Base-by-base conservation (phyloP, 2,113 vertebrate species). In the Sclerurus mexicanus region DNA sequence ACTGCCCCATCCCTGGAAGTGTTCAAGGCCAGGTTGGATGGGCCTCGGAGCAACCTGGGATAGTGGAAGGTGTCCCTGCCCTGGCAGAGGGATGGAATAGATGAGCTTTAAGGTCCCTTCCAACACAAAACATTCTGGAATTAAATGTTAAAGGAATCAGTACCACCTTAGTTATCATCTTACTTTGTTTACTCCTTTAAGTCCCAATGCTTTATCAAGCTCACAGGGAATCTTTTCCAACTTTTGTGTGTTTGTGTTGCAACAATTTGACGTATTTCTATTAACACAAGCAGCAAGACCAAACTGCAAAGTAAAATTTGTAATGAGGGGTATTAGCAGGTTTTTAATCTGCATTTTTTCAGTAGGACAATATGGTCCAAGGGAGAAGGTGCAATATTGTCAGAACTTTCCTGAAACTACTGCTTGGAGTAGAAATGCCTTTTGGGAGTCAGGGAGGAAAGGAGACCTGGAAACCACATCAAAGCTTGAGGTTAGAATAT, bases 401-500 rank as follows among this genome's bases (percentile, higher is more conserved):
- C 92, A 75, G 90, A 90, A 78, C 74, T 93, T 93, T 72, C 14
- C 89, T 96, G 91, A 90, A 97, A 91, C 97, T 78, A 92, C 47
- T 96, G 93, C 96, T 97, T 96, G 93, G 96, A 93, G 90, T 67
- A 97, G 94, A 97, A 97, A 89, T 88, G 90, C 92, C 95, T 25
- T 96, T 89, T 92, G 96, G 95, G 97, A 97, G 84, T 47, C 14
- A 9, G 71, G 40, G 76, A 64, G 93, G 73, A 63, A 88, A 52
- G 23, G 63, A 96, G 93, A 78, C 88, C 91, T 98, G 97, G 94
- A 95, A 95, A 66, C 93, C 96, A 94, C 92, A 97, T 92, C 95
- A 98, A 96, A 98, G 96, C 96, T 55, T 95, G 96, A 97, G 95
- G 93, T 97, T 96, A 96, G 93, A 95, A 49, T 85, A 28, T 86